Base-by-base conservation (phyloP, 2,888 invertebrate species). In the Macrophya alboannulata region DNA sequence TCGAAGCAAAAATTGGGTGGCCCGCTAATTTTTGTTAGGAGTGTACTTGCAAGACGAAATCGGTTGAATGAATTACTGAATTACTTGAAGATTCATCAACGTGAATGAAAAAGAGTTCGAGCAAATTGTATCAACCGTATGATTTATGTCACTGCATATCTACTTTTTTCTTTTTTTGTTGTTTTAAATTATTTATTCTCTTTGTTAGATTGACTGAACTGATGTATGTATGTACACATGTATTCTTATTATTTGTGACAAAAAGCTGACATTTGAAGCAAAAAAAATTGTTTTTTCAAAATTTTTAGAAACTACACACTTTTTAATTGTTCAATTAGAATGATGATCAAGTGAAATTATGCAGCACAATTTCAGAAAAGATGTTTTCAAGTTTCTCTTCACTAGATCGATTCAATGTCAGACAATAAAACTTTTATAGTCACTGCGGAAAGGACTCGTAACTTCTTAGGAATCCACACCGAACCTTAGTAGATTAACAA, bases 61-160 rank as follows among this genome's bases (percentile, higher is more conserved):
- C 48, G 48, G 48, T 51, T 48, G 25, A 51, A 76, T 48, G 21
- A 8, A 51, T 45, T 51, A 76, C 48, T 55, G 55, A 76, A 71
- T n/a, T 62, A 37, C 8, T 43, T 3, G 43, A 48, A n/a, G 15
- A 21, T 15, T 12, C 1, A 74, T 21, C n/a, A 10, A n/a, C 21
- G 15, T 45, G 9, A 74, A 12, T 74, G 12, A 45, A 45, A 40
- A 74, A 0, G 40, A n/a, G 72, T n/a, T 21, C 10, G 17, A 72
- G 43, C n/a, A 43, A 72, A 68, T 37, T 68, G 4, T 31, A 31
- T 3, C 31, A n/a, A n/a, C n/a, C n/a, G n/a, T 43, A 15, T 15
- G 17, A 74, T 21, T 74, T n/a, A 12, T 21, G 15, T 45, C 21
- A n/a, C 12, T 45, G 74, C 10, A 72, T 17, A 31, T 68, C 6